Evolutionary conservation across 2,888 invertebrate species (phyloP), one percentile per base, ranked within the genome.

Genomic region (Apamea monoglypha): DNA sequence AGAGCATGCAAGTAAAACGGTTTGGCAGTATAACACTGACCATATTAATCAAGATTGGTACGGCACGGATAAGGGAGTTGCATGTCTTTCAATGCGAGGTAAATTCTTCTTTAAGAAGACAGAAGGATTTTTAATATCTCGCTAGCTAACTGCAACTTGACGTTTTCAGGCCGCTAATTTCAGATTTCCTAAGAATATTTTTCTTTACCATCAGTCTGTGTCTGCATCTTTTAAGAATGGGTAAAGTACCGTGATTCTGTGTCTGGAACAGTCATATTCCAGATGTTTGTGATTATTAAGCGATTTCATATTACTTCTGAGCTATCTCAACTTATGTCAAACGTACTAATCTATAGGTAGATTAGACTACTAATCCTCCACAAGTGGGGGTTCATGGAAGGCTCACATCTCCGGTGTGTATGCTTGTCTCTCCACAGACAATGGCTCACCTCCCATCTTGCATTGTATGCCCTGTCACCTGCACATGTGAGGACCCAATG

Each of bases 11-110:
- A 47, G 50, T 32, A 21, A 72, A 77, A 72, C 16, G 25, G 66
- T 50, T 72, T 16, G 83, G n/a, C 50, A 69, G 50, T 69, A 59
- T 50, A 47, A 69, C 32, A 63, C 44, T 50, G 40, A 50, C 68
- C 61, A 64, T 63, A 44, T 82, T 73, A 50, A 77, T 82, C 77
- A 71, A 71, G 66, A 71, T 71, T 66, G 78, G 16, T 53, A 3
- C 25, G 21, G 8, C 14, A 70, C 44, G 40, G 40, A 25, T 66
- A 10, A 18, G 10, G 32, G 10, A n/a, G 25, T 61, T 61, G 25
- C 21, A 64, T 18, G 18, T 21, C 7, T 61, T 16, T 61, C 29
- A 61, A n/a, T n/a, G 14, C 0, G n/a, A n/a, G 1, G n/a, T n/a
- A 59, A 59, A 59, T 56, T 56, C 3, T 56, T 25, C 8, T 56